Evolutionary conservation across 2,113 vertebrate genomes (phyloP), one percentile per base, ranked within the genome.

Genomic region (Megalops atlanticus): DNA sequence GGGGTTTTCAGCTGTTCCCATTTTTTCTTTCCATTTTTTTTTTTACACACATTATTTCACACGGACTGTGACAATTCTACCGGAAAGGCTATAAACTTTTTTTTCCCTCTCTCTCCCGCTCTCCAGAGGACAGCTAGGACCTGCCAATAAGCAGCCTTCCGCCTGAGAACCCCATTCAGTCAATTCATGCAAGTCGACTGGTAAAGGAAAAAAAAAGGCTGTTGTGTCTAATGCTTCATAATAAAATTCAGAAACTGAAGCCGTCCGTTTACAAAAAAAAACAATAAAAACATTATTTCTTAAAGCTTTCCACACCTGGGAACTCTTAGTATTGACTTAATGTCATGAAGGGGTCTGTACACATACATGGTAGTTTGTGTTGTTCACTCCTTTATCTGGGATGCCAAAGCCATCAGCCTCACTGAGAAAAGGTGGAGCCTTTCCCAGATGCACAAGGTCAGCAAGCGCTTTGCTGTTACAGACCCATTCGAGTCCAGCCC

Each of bases 1-100:
- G 88, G 88, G 89, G 43, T 27, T 54, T 75, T 58, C 16, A 16
- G 15, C 5, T 35, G 11, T 73, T 72, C 33, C 72, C 31, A 36
- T 41, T 70, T 54, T 27, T 36, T 76, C 15, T 69, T 11, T 33
- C 35, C 52, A 47, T 35, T 71, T 70, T 35, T 75, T 75, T 72
- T 43, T 40, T 24, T 79, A 73, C n/a, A 74, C 64, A 43, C 78
- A 70, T 49, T 52, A 75, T 76, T 49, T 76, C 38, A 70, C n/a
- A 49, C 40, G 70, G 45, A 52, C 69, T 52, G 73, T 35, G 24
- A 81, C 31, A 58, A 76, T 81, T 76, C 31, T 74, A 15, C 45
- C 71, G 24, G 54, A 47, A 47, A 70, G 39, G 35, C 73, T 3
- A 47, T 69, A 36, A 70, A 38, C 39, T 45, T 27, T 36, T 69